Evolutionary conservation across 2,797 vertebrate species (phyloP).

Genomic region (Pseudomugil tenellus): DNA sequence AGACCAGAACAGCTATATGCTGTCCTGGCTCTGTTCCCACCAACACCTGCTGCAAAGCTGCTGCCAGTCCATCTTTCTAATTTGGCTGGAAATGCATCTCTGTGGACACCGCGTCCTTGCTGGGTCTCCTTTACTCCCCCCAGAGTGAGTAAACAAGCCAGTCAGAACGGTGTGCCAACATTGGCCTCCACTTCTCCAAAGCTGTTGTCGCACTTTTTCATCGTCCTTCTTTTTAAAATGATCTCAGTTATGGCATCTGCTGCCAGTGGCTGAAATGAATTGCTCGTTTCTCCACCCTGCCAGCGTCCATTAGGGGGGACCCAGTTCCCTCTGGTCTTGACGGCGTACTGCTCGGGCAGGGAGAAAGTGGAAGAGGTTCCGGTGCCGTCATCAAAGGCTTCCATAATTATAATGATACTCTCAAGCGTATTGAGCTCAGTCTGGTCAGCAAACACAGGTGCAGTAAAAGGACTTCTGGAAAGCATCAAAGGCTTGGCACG

Average conservation of each 20-base stretch:
- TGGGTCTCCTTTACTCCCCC: constrained; percentile 42
- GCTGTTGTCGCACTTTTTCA: constrained; percentile 33
- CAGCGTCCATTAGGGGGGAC: constrained; percentile 69
- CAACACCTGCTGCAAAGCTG: constrained; percentile 56
- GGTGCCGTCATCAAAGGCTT: constrained; percentile 62
- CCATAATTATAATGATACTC: constrained; percentile 41
- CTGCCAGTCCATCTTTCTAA: constrained; percentile 43
- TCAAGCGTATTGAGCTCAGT: constrained; percentile 44
- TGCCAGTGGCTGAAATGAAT: constrained; percentile 68
- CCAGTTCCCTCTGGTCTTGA: constrained; percentile 45
- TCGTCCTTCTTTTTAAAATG: constrained; percentile 42
- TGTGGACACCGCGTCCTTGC: constrained; percentile 64
- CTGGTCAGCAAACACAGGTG: constrained; percentile 45
- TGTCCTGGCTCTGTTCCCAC: constrained; percentile 28
- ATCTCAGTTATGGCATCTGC: constrained; percentile 76
- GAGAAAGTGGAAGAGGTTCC: constrained; percentile 65
- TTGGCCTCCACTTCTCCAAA: constrained; percentile 32
- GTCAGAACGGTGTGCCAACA: constrained; percentile 43
- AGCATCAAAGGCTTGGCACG: constrained; percentile 33
- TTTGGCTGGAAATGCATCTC: constrained; percentile 43
- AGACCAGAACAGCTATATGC: constrained; percentile 24
- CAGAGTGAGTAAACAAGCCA: constrained; percentile 56
- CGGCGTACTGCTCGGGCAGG: constrained; percentile 54
- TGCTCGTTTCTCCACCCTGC: constrained; percentile 57
- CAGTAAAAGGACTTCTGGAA: constrained; percentile 42